Conservation (phyloP, 2,113 vertebrate genomes). For the Xiphias gladius region DNA sequence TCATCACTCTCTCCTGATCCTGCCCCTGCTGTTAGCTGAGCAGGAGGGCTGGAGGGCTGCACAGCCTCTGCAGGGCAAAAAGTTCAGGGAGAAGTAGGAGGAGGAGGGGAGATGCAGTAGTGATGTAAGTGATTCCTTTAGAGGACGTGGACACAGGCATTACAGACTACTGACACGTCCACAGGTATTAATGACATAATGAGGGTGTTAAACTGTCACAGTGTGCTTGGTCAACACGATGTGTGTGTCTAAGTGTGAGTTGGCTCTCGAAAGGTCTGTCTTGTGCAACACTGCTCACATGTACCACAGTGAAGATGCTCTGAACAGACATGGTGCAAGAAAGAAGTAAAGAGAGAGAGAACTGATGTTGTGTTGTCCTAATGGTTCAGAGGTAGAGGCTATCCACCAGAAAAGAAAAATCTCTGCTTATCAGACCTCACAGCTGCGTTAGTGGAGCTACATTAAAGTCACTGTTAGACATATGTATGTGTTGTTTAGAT, state of each 20-base stretch:
- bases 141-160: slow-evolving; percentile 71
- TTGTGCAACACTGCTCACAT: neutral
- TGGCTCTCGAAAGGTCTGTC: slow-evolving; percentile 12
- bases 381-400: slow-evolving; percentile 17
- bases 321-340: neutral
- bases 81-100: slow-evolving; percentile 61
- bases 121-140: slow-evolving; percentile 73
- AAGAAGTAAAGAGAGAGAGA: slow-evolving; percentile 4
- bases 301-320: slow-evolving; percentile 2
- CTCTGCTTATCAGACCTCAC: slow-evolving; percentile 50
- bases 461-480: slow-evolving; percentile 40
- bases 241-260: slow-evolving; percentile 14
- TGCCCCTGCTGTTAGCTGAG: slow-evolving; percentile 51
- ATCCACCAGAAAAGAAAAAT: slow-evolving; percentile 31
- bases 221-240: slow-evolving; percentile 42
- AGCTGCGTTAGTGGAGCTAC: slow-evolving; percentile 35
- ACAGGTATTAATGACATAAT: slow-evolving; percentile 79
- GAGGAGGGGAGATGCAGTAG: slow-evolving; percentile 33
- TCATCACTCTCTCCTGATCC: slow-evolving; percentile 42
- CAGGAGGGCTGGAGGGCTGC: slow-evolving; percentile 52
- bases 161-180: slow-evolving; percentile 71
- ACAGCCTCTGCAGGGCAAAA: slow-evolving; percentile 63
- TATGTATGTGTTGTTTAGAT: slow-evolving; percentile 16
- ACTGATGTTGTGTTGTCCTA: slow-evolving; percentile 18
- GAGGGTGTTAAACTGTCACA: slow-evolving; percentile 69